A percentile compares a stretch with the other conserved stretches of the same genome.
These are phyloP conservation scores for Anseranas semipalmata DNA, from an alignment of 2,113 vertebrate genomes.

Conservation along the genomic window DNA sequence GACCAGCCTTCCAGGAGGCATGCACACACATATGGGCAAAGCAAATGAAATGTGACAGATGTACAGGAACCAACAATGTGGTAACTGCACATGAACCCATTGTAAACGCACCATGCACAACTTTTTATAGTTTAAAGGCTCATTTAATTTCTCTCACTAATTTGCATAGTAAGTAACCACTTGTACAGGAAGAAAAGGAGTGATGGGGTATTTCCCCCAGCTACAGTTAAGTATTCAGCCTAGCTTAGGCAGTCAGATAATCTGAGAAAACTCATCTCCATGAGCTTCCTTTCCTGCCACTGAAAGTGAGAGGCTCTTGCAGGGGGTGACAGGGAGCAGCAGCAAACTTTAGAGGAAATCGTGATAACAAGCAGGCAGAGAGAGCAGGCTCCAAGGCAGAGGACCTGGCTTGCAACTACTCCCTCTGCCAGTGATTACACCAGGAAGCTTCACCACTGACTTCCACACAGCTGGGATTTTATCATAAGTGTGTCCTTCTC, in stretches of 20 bases:
- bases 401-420: background rate
- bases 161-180: slow-evolving; percentile 9
- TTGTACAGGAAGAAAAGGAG: background rate
- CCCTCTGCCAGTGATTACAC: fast-evolving
- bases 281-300: background rate
- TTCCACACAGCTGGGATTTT: background rate
- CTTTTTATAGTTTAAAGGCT: slow-evolving; percentile 26
- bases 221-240: background rate
- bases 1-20: background rate
- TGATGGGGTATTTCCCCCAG: background rate
- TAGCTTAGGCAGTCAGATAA: background rate
- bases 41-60: slow-evolving; percentile 47
- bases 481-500: background rate
- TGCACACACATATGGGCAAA: background rate
- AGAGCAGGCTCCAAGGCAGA: background rate
- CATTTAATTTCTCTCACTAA: background rate
- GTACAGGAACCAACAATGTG: background rate
- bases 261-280: background rate
- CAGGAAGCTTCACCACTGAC: background rate
- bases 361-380: background rate
- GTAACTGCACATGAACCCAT: background rate
- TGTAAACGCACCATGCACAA: background rate
- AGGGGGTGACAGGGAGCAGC: background rate
- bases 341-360: background rate
- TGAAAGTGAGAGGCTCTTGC: background rate